Evolutionary conservation across 2,797 vertebrate species (phyloP).

Genomic region (Chlorospingus semifuscus): DNA sequence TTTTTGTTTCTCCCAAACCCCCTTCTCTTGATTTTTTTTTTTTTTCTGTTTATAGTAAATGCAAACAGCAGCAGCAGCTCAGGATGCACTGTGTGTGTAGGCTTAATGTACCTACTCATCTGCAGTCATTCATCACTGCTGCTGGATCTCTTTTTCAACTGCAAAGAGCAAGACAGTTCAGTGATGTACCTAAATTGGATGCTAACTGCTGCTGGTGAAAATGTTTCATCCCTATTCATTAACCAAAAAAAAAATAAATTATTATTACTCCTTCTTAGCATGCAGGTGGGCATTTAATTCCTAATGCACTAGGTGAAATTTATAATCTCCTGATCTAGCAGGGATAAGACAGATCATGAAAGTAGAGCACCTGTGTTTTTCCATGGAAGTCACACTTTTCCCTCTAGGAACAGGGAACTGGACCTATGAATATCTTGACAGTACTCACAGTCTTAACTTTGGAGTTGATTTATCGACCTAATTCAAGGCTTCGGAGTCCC

Average conservation of each 20-base stretch:
- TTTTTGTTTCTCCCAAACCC: not conserved
- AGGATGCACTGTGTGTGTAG: not conserved
- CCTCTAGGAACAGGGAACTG: not conserved
- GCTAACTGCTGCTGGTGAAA: not conserved
- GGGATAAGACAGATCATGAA: not conserved
- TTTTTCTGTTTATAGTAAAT: slow-evolving; percentile 1
- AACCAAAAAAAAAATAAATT: not conserved
- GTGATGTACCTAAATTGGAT: not conserved
- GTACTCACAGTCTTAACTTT: not conserved
- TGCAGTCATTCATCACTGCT: slow-evolving; percentile 38
- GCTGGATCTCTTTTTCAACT: not conserved
- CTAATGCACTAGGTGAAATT: not conserved
- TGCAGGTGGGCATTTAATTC: not conserved
- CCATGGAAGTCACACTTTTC: not conserved
- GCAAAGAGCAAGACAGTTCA: not conserved
- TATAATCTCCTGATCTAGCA: not conserved
- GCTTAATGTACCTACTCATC: slow-evolving; percentile 23
- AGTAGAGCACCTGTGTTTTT: not conserved
- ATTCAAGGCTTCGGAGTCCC: not conserved
- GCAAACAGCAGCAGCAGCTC: slow-evolving; percentile 5
- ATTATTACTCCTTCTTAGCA: not conserved
- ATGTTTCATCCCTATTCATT: not conserved
- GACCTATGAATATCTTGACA: not conserved
- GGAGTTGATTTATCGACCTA: not conserved
- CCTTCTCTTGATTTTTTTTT: slow-evolving; percentile 7